Percentiles rank a stretch among this genome's conserved stretches.
phyloP scores from a whole-genome alignment of 2,888 invertebrate species.

The Hybos culiciformis region DNA sequence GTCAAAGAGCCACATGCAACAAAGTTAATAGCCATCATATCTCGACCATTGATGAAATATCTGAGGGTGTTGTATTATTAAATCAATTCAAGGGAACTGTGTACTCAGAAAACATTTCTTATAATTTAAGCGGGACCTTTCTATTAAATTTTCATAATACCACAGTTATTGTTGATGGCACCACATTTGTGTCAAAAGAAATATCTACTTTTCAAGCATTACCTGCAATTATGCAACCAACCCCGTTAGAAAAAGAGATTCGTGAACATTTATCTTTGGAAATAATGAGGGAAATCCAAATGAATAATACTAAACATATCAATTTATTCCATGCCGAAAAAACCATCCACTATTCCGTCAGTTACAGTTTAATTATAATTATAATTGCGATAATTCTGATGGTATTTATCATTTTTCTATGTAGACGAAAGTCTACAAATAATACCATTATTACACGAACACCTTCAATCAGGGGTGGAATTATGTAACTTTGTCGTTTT shows the following conservation, averaged over 20 bases:
- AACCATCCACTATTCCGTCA: conserved; percentile 1
- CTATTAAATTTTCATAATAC: conserved; percentile 11
- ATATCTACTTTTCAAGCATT: conserved; percentile 5
- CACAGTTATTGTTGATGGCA: conserved; percentile 7
- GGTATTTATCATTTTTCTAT: background rate
- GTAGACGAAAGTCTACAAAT: conserved; percentile 16
- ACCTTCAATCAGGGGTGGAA: no score
- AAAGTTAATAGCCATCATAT: conserved; percentile 11
- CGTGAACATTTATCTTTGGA: conserved; percentile 7
- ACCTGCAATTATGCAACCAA: conserved; percentile 9
- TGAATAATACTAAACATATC: conserved; percentile 8
- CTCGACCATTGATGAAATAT: conserved; percentile 10
- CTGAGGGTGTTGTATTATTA: conserved; percentile 11
- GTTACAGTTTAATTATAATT: background rate
- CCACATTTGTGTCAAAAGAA: conserved; percentile 8
- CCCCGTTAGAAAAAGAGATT: conserved; percentile 6
- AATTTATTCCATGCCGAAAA: conserved; percentile 5
- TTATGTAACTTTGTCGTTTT: no score
- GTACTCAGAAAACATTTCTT: conserved; percentile 1
- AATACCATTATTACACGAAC: no score
- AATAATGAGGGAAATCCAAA: conserved; percentile 9
- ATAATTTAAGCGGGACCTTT: conserved; percentile 6
- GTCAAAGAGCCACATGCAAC: conserved; percentile 10
- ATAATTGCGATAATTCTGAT: background rate
- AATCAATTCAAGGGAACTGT: conserved; percentile 11